Percentiles rank a stretch among this genome's conserved stretches.
Evolutionary conservation across 2,797 vertebrate genomes (phyloP).

Genomic region (Momotus momota): DNA sequence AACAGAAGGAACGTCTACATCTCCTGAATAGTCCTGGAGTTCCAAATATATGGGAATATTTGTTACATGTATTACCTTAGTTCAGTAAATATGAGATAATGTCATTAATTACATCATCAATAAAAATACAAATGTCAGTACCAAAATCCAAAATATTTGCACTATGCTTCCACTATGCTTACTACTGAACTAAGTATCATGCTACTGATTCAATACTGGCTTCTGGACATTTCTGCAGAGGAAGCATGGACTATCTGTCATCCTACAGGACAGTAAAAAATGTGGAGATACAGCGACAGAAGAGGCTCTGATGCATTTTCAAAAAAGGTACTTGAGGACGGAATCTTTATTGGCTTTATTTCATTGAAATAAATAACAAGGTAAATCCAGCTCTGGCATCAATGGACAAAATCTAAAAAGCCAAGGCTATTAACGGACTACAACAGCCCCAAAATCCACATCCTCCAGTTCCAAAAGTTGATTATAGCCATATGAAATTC

Average conservation of each 20-base stretch:
- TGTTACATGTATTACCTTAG: not conserved
- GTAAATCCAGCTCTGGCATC: not conserved
- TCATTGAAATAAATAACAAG: not conserved
- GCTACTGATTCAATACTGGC: not conserved
- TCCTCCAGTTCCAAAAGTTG: not conserved
- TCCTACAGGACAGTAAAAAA: not conserved
- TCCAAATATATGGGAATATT: not conserved
- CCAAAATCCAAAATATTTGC: not conserved
- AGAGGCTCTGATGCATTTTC: not conserved
- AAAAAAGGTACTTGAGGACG: not conserved
- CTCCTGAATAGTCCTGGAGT: not conserved
- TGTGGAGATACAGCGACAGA: not conserved
- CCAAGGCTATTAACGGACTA: not conserved
- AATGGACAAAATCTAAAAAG: not conserved
- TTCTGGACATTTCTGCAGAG: not conserved
- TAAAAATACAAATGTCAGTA: not conserved
- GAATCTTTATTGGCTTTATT: not conserved
- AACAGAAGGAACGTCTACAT: not conserved
- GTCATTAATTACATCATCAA: not conserved
- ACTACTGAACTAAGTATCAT: not conserved
- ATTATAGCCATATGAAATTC: not conserved
- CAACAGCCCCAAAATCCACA: not conserved
- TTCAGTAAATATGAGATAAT: not conserved
- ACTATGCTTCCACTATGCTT: not conserved
- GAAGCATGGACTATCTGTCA: not conserved